phyloP scores from a whole-genome alignment of 2,888 invertebrate genomes.

The Leptothorax acervorum region DNA sequence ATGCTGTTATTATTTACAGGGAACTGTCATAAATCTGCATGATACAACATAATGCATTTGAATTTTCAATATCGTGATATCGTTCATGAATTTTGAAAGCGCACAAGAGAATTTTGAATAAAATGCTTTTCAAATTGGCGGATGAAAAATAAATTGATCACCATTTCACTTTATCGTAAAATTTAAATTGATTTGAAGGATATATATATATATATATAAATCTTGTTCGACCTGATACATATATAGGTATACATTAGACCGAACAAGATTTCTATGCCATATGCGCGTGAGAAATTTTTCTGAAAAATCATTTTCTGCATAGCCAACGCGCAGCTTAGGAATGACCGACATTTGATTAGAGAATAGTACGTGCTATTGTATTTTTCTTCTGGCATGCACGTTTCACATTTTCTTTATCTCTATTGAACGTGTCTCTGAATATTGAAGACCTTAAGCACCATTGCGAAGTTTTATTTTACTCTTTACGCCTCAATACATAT shows the following conservation, averaged over 20 bases:
- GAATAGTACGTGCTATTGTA: constrained; percentile 52
- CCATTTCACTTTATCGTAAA: constrained; percentile 60
- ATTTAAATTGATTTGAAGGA: constrained; percentile 67
- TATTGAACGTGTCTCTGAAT: constrained; percentile 28
- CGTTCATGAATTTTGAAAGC: not conserved
- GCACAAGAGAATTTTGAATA: constrained; percentile 22
- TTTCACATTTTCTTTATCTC: constrained; percentile 40
- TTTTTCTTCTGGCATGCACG: constrained; percentile 43
- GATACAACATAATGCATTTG: constrained; percentile 14
- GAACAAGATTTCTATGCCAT: constrained; percentile 71
- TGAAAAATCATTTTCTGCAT: constrained; percentile 63
- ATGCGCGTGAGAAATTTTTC: constrained; percentile 66
- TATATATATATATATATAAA: constrained; percentile 32
- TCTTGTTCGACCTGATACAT: not conserved
- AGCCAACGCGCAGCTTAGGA: constrained; percentile 57
- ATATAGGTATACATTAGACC: not conserved
- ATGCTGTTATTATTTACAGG: constrained; percentile 65
- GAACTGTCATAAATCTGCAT: constrained; percentile 47
- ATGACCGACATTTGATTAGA: constrained; percentile 76
- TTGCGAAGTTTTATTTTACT: constrained; percentile 22
- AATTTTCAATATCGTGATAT: constrained; percentile 17
- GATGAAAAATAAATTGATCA: constrained; percentile 38
- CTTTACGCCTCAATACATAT: constrained; percentile 23
- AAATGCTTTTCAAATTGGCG: constrained; percentile 44
- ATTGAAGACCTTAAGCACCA: not conserved